phyloP scores from a whole-genome alignment of 2,113 vertebrate species.

The Equus przewalskii region DNA sequence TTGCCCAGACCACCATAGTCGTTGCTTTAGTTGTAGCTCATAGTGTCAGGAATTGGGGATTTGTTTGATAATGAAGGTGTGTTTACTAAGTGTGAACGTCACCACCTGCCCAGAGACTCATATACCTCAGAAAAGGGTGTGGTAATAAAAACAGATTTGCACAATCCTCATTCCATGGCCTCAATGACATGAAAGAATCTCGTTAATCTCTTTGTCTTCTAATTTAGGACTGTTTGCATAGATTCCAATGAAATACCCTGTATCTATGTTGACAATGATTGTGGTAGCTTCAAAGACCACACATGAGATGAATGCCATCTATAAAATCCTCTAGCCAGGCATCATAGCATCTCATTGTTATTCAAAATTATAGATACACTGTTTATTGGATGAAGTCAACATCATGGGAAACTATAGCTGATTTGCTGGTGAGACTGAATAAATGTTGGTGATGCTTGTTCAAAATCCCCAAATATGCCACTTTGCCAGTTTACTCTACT shows the following conservation, averaged over 20 bases:
- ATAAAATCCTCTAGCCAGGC: background rate
- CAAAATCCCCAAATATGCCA: background rate
- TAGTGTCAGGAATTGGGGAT: background rate
- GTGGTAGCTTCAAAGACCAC: background rate
- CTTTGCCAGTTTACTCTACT: background rate
- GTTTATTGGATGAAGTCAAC: background rate
- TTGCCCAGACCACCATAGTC: background rate
- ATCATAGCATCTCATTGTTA: background rate
- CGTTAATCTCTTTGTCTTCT: background rate
- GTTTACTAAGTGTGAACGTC: background rate
- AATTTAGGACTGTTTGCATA: background rate
- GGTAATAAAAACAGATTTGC: background rate
- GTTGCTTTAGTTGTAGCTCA: background rate
- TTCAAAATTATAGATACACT: background rate
- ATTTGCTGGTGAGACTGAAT: background rate
- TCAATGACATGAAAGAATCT: background rate
- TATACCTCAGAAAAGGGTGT: background rate
- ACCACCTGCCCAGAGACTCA: background rate
- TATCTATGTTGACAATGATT: background rate
- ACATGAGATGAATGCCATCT: rapidly evolving
- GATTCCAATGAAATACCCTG: background rate
- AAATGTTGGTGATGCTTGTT: background rate
- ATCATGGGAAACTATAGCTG: background rate
- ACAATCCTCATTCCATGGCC: background rate
- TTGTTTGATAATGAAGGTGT: background rate